Conservation (phyloP, 2,797 vertebrate species). For the Syngnathus rostellatus region DNA sequence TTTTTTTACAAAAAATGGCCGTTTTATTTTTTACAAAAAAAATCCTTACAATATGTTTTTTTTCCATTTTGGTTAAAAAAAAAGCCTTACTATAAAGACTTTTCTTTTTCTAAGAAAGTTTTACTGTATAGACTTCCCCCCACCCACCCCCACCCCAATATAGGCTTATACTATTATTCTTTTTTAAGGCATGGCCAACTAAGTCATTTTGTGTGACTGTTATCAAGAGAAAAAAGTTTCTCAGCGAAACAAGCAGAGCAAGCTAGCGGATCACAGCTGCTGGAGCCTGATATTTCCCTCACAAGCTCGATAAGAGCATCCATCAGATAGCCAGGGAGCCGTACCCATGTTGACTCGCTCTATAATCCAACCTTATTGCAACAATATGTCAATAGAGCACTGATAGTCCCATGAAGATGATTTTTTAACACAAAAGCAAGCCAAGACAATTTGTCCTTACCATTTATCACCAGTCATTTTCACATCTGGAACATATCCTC, state of each 20-base stretch:
- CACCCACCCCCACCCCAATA: too few relatives aligned
- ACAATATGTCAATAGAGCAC: background rate
- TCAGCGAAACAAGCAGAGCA: background rate
- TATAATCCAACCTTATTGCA: constrained; percentile 1
- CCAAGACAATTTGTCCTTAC: background rate
- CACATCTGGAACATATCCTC: background rate
- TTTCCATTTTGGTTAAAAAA: too few relatives aligned
- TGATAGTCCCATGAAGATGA: background rate
- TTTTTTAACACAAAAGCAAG: background rate
- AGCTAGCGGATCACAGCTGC: background rate
- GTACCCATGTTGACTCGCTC: background rate
- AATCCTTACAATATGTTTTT: too few relatives aligned
- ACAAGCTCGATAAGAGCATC: background rate
- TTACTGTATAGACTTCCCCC: too few relatives aligned
- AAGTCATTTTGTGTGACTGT: background rate
- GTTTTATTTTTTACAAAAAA: too few relatives aligned
- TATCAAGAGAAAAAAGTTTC: background rate
- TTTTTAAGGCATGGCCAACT: too few relatives aligned
- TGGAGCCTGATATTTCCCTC: background rate
- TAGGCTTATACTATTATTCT: too few relatives aligned
- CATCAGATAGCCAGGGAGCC: background rate
- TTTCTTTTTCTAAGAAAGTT: too few relatives aligned
- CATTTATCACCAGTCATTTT: background rate
- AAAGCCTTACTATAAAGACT: too few relatives aligned
- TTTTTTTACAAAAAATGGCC: too few relatives aligned